Percentiles rank a stretch among this genome's conserved stretches.
phyloP scores from a whole-genome alignment of 2,888 invertebrate genomes.

The Phytoseiulus persimilis region DNA sequence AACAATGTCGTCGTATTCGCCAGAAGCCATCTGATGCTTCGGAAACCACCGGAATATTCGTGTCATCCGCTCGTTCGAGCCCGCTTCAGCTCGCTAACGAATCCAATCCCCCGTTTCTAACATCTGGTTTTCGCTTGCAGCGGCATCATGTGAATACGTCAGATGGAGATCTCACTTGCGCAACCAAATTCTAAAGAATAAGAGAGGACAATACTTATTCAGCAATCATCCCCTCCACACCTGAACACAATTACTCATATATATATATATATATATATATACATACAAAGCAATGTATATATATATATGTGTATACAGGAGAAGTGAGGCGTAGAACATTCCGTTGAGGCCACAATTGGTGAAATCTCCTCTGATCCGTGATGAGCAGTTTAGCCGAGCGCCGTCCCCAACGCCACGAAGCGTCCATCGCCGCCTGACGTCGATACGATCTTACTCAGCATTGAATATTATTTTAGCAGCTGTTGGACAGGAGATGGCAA shows the following conservation, averaged over 20 bases:
- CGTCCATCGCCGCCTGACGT: neutral
- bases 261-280: conserved; percentile 22
- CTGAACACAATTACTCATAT: neutral
- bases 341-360: neutral
- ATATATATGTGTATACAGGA: conserved; percentile 12
- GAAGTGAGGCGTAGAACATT: neutral
- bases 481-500: neutral
- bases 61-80: too few species aligned
- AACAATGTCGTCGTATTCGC: too few species aligned
- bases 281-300: neutral
- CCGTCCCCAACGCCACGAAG: neutral
- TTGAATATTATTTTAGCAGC: neutral
- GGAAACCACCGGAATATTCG: too few species aligned
- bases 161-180: conserved; percentile 34
- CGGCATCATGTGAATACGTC: conserved; percentile 36
- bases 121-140: conserved; percentile 11
- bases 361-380: conserved; percentile 1
- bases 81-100: neutral
- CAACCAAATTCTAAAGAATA: conserved; percentile 19
- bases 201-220: neutral
- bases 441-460: neutral
- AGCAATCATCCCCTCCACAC: neutral
- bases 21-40: too few species aligned
- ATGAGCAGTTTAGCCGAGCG: conserved; percentile 36
- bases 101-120: neutral